Percentiles rank a stretch among this genome's conserved stretches.
These are phyloP conservation scores for Epinotia brunnichana DNA, from an alignment of 2,888 invertebrate genomes.

Conservation along the genomic window DNA sequence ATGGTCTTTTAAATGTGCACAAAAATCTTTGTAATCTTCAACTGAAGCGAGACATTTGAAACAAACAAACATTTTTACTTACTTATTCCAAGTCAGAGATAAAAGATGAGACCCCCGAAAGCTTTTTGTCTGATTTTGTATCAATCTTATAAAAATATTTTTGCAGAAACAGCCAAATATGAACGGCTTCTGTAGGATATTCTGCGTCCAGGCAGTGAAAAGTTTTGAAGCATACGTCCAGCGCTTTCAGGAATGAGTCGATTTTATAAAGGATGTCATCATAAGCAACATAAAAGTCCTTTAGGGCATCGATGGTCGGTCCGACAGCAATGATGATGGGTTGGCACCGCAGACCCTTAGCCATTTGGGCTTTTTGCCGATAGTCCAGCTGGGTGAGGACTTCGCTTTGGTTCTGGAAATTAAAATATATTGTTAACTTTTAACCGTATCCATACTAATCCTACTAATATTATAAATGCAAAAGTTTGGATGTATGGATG, in stretches of 20 bases:
- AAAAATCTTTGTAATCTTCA: conserved; percentile 1
- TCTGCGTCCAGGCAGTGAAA: neutral
- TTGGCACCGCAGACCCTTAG: conserved; percentile 25
- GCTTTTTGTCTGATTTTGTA: neutral
- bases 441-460: too few relatives aligned
- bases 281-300: conserved; percentile 4
- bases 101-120: neutral
- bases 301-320: conserved; percentile 17
- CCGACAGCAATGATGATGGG: conserved; percentile 27
- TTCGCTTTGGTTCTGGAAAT: neutral
- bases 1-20: conserved; percentile 3
- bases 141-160: neutral
- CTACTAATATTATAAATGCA: too few relatives aligned
- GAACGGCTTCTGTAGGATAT: neutral
- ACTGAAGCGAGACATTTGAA: conserved; percentile 2
- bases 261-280: neutral
- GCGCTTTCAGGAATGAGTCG: neutral
- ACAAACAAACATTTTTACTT: neutral
- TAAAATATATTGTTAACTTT: neutral
- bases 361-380: conserved; percentile 19
- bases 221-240: neutral
- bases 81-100: neutral
- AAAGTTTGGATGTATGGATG: too few relatives aligned
- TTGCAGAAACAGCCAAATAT: neutral
- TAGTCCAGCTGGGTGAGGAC: conserved; percentile 23